Evolutionary conservation across 2,113 vertebrate genomes (phyloP), one percentile per base, ranked within the genome.

Genomic region (Calyptommatus sinebrachiatus): DNA sequence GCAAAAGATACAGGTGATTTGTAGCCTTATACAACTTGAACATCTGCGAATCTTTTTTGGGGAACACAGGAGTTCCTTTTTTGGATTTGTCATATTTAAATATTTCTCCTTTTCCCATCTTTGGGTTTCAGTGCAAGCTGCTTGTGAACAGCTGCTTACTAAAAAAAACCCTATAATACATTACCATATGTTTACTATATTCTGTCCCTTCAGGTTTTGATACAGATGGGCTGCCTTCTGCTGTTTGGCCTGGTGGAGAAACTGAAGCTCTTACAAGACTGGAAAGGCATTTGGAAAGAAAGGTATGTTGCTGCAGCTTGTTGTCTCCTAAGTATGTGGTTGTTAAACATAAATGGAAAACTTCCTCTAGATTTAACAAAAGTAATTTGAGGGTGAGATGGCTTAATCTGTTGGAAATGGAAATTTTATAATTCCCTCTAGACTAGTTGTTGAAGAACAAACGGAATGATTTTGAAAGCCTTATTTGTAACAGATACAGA

Each of bases 211-310:
- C 88, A 99, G 98, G 98, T 81, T 99, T 99, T 92, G 97, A 99
- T 88, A 99, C 96, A 1, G 97, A 99, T 71, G 97, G 97, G 24
- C 89, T 99, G 77, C 88, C 92, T 84, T 96, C 96, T 83, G 97
- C 97, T 22, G 96, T 98, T 0, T 99, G 98, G 98, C 97, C 97
- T 18, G 98, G 97, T 11, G 97, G 98, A 89, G 98, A 99, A 92
- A 97, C 97, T 1, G 97, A 99, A 92, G 98, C 97, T 71, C 97
- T 99, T 35, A 96, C 96, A 71, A 95, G 97, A 80, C 41, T 99
- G 80, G 97, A 99, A 93, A 96, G 97, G 53, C 97, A 99, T 84
- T 92, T 99, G 81, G 98, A 99, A 90, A 95, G 97, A 89, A 99
- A 98, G 95, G 98, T 99, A 84, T 84, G 62, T 88, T 84, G 73